These are phyloP conservation scores for Piaya cayana DNA, from an alignment of 2,113 vertebrate species.

Conservation along the genomic window DNA sequence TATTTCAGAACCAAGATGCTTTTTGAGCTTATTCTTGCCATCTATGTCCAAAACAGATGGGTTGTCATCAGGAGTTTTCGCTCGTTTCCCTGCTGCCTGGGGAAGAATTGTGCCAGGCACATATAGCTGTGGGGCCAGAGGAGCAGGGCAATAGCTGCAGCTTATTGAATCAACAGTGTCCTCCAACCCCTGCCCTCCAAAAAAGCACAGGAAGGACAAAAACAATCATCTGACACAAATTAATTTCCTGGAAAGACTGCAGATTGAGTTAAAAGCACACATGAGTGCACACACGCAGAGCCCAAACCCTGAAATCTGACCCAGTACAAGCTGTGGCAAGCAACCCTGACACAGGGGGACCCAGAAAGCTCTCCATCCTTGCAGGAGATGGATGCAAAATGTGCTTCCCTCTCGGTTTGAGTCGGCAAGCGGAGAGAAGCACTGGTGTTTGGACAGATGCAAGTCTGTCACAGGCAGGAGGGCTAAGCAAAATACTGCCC, in stretches of 20 bases:
- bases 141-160: not conserved
- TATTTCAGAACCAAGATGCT: not conserved
- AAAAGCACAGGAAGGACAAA: not conserved
- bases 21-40: not conserved
- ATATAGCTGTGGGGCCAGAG: not conserved
- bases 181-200: not conserved
- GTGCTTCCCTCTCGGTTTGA: not conserved
- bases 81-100: not conserved
- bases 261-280: not conserved
- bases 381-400: not conserved
- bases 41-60: not conserved
- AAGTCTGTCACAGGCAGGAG: not conserved
- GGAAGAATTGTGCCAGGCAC: not conserved
- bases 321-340: fast-evolving
- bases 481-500: not conserved
- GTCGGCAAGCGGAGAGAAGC: not conserved
- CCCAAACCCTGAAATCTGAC: not conserved
- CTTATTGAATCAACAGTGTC: not conserved
- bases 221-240: not conserved
- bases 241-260: constrained; percentile 34
- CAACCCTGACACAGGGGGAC: not conserved
- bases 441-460: not conserved
- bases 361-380: not conserved
- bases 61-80: not conserved
- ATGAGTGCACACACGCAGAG: not conserved